Evolutionary conservation across 2,888 invertebrate species (phyloP).

Genomic region (Machimus rusticus): DNA sequence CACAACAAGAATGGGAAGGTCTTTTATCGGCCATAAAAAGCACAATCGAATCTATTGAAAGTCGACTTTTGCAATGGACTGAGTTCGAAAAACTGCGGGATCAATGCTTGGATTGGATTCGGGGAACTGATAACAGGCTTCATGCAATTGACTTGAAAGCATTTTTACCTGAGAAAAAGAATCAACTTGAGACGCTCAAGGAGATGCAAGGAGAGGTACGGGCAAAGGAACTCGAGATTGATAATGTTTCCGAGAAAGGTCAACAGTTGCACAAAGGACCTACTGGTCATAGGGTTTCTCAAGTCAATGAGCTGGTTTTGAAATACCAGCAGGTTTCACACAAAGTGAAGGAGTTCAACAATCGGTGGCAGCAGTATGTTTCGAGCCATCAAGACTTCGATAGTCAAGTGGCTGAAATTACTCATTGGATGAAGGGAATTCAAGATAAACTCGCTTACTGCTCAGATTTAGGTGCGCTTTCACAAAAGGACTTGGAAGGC

Average conservation of each 20-base stretch:
- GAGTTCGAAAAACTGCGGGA: conserved; percentile 90
- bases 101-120: conserved; percentile 84
- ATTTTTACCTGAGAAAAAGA: conserved; percentile 81
- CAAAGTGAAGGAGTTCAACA: conserved; percentile 89
- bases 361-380: conserved; percentile 92
- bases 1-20: conserved; percentile 91
- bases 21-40: conserved; percentile 78
- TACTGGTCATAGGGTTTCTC: conserved; percentile 76
- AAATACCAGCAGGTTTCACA: conserved; percentile 91
- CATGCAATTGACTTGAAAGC: conserved; percentile 88
- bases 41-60: conserved; percentile 81
- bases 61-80: conserved; percentile 87
- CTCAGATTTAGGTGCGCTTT: conserved; percentile 80
- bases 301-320: conserved; percentile 88
- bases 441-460: conserved; percentile 87
- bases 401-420: conserved; percentile 78
- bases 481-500: conserved; percentile 84
- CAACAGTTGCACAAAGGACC: conserved; percentile 82
- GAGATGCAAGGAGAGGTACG: conserved; percentile 85
- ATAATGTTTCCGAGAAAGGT: conserved; percentile 89
- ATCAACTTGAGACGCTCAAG: conserved; percentile 81
- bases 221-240: conserved; percentile 91
- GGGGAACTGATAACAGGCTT: conserved; percentile 85
- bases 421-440: conserved; percentile 83
- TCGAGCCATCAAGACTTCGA: conserved; percentile 88